These are phyloP conservation scores for Drosophila saltans DNA, from an alignment of 1,140 invertebrate species.

Conservation along the genomic window DNA sequence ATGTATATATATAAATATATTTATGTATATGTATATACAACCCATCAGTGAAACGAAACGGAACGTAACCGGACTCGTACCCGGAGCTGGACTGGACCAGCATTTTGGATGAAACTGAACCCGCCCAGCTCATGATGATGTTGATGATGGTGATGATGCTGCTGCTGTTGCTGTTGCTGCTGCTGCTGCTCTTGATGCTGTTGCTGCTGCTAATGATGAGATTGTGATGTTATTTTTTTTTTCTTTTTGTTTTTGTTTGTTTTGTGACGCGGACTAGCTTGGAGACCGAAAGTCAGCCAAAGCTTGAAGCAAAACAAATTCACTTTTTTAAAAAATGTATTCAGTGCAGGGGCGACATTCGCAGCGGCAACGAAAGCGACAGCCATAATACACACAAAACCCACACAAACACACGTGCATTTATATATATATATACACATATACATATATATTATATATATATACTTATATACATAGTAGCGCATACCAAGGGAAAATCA, in stretches of 20 bases:
- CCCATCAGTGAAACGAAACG: background rate
- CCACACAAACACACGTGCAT: conserved; percentile 7
- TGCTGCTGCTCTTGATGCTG: background rate
- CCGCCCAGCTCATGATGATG: conserved; percentile 2
- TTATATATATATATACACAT: background rate
- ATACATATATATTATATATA: background rate
- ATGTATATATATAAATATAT: background rate
- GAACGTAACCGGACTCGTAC: conserved; percentile 1
- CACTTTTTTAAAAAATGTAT: conserved; percentile 76
- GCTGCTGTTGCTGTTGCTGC: background rate
- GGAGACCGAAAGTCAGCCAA: conserved; percentile 18
- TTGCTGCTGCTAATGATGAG: background rate
- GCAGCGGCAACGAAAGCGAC: conserved; percentile 78
- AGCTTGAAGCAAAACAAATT: conserved; percentile 56
- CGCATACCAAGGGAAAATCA: conserved; percentile 13
- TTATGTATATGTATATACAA: background rate
- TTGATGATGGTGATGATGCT: background rate
- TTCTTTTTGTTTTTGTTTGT: conserved; percentile 2
- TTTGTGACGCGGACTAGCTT: conserved; percentile 24
- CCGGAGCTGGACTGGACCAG: conserved; percentile 3
- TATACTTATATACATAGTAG: background rate
- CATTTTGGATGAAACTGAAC: conserved; percentile 15
- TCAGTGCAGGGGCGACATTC: conserved; percentile 81
- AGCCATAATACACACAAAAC: conserved; percentile 57
- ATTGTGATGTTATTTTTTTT: background rate